A percentile compares a stretch with the other conserved stretches of the same genome.
phyloP scores from a whole-genome alignment of 2,888 invertebrate species.

The Periphyllus acericola region DNA sequence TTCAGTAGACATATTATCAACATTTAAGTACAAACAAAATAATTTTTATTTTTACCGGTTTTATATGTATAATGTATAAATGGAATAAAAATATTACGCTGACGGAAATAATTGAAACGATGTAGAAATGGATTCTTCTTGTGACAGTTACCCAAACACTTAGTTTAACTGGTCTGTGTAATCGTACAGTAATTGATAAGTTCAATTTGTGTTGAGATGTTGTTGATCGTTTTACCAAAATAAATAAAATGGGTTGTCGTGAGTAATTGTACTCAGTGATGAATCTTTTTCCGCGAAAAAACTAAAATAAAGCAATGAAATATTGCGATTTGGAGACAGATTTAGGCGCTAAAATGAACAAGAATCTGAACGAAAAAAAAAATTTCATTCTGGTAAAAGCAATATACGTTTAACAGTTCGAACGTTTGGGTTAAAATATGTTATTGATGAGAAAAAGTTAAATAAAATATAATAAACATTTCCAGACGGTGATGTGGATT shows the following conservation, averaged over 20 bases:
- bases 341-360: background rate
- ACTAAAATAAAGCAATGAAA: background rate
- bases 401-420: background rate
- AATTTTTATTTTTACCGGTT: background rate
- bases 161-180: background rate
- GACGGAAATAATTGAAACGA: background rate
- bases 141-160: background rate
- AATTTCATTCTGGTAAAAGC: background rate
- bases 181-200: background rate
- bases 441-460: background rate
- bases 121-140: background rate
- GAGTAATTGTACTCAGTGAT: background rate
- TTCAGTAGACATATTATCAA: too few relatives aligned
- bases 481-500: background rate
- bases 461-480: too few relatives aligned
- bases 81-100: background rate
- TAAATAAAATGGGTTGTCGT: background rate
- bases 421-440: background rate
- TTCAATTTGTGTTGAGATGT: background rate
- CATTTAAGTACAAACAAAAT: too few relatives aligned
- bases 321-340: background rate
- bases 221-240: background rate
- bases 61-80: background rate
- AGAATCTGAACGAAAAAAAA: background rate
- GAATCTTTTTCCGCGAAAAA: background rate